These are phyloP conservation scores for Tretioscincus oriximinensis DNA, from an alignment of 2,113 vertebrate species.

Conservation along the genomic window DNA sequence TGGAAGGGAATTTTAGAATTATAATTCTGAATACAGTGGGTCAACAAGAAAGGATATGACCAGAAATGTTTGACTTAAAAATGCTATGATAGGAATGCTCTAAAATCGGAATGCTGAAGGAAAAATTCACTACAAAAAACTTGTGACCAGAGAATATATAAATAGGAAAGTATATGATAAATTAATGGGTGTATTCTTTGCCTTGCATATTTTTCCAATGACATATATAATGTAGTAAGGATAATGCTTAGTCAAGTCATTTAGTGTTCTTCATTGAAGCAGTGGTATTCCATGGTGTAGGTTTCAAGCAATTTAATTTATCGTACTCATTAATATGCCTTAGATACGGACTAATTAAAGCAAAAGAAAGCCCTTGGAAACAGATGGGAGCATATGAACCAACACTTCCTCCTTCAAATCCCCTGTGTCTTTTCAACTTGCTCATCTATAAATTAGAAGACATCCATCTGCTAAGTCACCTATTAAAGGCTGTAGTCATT, in stretches of 20 bases:
- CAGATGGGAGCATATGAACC: slow-evolving; percentile 5
- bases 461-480: background rate
- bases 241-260: background rate
- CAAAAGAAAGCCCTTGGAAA: slow-evolving; percentile 2
- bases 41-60: too few relatives aligned
- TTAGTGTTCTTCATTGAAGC: background rate
- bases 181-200: background rate
- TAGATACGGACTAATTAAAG: slow-evolving; percentile 11
- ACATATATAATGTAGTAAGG: background rate
- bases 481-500: background rate
- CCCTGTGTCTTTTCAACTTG: slow-evolving; percentile 9
- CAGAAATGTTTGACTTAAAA: too few relatives aligned
- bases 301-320: background rate
- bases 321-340: slow-evolving; percentile 12
- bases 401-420: background rate
- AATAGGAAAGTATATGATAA: background rate
- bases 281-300: background rate
- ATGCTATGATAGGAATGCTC: background rate
- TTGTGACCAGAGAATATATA: background rate
- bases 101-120: background rate
- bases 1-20: too few relatives aligned
- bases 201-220: background rate
- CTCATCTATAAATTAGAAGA: slow-evolving; percentile 14
- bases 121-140: background rate
- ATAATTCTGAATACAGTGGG: too few relatives aligned